Evolutionary conservation across 2,888 invertebrate species (phyloP).

Genomic region (Drosophila mimetica): DNA sequence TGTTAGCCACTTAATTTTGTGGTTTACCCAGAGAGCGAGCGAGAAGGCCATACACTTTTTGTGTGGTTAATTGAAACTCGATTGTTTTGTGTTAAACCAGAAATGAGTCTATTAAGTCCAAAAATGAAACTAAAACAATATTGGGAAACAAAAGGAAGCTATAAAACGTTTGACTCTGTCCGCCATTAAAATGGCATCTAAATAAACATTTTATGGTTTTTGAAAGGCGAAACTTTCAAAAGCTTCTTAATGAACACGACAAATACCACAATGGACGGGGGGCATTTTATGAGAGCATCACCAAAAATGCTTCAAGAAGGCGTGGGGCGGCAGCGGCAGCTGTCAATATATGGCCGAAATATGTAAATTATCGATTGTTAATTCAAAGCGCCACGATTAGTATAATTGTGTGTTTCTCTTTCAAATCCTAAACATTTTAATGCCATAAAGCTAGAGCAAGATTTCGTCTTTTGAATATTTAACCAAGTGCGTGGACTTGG

Average conservation of each 20-base stretch:
- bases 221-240: slow-evolving; percentile 50
- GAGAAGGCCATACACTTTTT: slow-evolving; percentile 13
- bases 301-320: slow-evolving; percentile 41
- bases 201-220: slow-evolving; percentile 50
- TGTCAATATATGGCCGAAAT: slow-evolving; percentile 45
- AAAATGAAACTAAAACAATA: slow-evolving; percentile 43
- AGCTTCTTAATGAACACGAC: slow-evolving; percentile 43
- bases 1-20: slow-evolving; percentile 83
- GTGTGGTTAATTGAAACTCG: slow-evolving; percentile 70
- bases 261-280: slow-evolving; percentile 20
- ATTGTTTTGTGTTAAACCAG: slow-evolving; percentile 54
- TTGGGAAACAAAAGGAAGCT: slow-evolving; percentile 33
- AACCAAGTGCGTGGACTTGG: slow-evolving; percentile 40
- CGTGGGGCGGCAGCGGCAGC: slow-evolving; percentile 27
- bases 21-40: slow-evolving; percentile 64
- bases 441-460: slow-evolving; percentile 25
- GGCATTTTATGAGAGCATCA: slow-evolving; percentile 52
- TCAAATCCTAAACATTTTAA: slow-evolving; percentile 39
- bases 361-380: slow-evolving; percentile 53
- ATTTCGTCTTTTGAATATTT: slow-evolving; percentile 35
- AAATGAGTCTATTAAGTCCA: slow-evolving; percentile 45
- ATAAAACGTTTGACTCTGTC: slow-evolving; percentile 48
- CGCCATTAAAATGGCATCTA: slow-evolving; percentile 44
- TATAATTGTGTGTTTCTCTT: slow-evolving; percentile 54
- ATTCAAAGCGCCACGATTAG: slow-evolving; percentile 53